phyloP scores from a whole-genome alignment of 2,113 vertebrate species.

The Eudorcas thomsonii region DNA sequence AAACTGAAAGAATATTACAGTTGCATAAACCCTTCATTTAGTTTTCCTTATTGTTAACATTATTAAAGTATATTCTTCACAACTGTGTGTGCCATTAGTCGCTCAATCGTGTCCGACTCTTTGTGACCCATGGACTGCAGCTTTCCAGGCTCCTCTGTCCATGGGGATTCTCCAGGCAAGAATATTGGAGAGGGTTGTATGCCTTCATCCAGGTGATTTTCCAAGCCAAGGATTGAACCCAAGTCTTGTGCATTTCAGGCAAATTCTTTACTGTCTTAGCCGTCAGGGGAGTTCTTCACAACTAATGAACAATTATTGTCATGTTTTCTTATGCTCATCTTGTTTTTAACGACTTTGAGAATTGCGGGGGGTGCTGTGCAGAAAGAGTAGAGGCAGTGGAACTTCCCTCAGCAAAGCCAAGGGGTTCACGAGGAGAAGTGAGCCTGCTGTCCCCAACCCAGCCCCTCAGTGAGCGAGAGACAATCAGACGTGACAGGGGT shows the following conservation, averaged over 20 bases:
- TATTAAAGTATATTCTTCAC: not conserved
- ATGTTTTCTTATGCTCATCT: not conserved
- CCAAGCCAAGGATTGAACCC: not conserved
- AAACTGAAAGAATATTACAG: not conserved
- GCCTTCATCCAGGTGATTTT: not conserved
- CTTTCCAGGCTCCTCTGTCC: not conserved
- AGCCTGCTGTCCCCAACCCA: no score
- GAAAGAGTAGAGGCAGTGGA: no score
- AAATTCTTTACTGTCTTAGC: not conserved
- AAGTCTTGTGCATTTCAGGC: not conserved
- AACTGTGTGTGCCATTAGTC: not conserved
- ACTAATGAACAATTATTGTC: not conserved
- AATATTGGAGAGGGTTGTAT: not conserved
- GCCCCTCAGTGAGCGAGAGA: no score
- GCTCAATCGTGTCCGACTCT: not conserved
- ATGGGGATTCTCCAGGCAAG: not conserved
- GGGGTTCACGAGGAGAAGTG: no score
- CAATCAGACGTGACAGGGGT: no score
- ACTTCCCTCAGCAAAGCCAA: no score
- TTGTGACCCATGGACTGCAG: not conserved
- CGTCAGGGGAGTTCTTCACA: not conserved
- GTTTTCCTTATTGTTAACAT: not conserved
- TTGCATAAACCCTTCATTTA: not conserved
- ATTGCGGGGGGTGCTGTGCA: no score
- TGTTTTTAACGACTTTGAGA: not conserved